Evolutionary conservation across 2,797 vertebrate species (phyloP).

Genomic region (Eleutherodactylus coqui): DNA sequence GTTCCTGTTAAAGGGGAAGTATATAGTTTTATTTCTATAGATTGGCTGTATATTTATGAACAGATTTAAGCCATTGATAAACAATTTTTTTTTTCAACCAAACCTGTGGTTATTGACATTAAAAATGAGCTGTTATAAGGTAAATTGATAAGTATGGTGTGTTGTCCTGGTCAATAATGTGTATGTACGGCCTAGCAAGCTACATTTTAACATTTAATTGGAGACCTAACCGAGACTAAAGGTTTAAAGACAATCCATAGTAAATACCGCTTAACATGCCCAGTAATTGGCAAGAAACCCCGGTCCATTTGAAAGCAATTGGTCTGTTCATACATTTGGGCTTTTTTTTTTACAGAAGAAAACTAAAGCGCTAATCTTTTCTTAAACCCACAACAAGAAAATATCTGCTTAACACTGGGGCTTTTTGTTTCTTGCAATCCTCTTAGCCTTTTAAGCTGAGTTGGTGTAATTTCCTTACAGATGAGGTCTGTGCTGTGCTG

Average conservation of each 20-base stretch:
- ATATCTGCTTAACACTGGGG: conserved; percentile 61
- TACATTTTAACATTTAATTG: background rate
- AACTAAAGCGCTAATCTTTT: conserved; percentile 52
- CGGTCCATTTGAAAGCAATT: background rate
- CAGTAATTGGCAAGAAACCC: background rate
- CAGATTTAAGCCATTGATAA: too few species aligned
- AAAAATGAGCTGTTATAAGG: too few species aligned
- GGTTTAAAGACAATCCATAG: conserved; percentile 16
- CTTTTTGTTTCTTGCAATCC: conserved; percentile 68
- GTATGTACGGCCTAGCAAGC: background rate
- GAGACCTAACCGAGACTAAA: background rate
- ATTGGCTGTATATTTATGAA: too few species aligned
- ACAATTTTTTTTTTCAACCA: too few species aligned
- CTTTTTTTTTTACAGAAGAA: conserved; percentile 20
- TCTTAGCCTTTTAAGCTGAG: conserved; percentile 73
- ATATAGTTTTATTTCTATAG: too few species aligned
- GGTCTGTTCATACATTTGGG: conserved; percentile 39
- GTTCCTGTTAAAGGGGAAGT: too few species aligned
- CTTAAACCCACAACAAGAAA: too few species aligned
- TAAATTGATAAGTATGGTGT: too few species aligned
- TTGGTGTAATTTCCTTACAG: conserved; percentile 78
- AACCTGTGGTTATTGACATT: too few species aligned
- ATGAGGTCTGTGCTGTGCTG: conserved; percentile 88
- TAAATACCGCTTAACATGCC: conserved; percentile 16
- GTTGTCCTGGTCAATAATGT: background rate